A percentile compares a stretch with the other conserved stretches of the same genome.
Conservation (phyloP, 2,888 invertebrate species). For the Pollenia labialis region DNA sequence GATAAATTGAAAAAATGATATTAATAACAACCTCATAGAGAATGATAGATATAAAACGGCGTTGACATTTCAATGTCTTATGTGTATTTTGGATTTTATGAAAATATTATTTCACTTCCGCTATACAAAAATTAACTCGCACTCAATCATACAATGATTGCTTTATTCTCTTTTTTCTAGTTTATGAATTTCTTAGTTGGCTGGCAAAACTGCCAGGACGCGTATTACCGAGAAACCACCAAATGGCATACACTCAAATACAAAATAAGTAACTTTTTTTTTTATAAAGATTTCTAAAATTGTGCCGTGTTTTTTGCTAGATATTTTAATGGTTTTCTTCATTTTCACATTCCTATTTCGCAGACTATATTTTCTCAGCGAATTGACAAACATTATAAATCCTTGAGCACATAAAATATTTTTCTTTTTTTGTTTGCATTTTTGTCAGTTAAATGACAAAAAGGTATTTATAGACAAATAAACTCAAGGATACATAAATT, state of each 20-base stretch:
- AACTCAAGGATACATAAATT: slow-evolving; percentile 37
- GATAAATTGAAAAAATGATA: slow-evolving; percentile 37
- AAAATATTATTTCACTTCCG: background rate
- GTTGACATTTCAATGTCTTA: slow-evolving; percentile 21
- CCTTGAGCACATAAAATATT: slow-evolving; percentile 12
- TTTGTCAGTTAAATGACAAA: slow-evolving; percentile 10
- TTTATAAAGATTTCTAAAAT: background rate
- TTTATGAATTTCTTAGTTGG: background rate
- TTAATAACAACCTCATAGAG: slow-evolving; percentile 21
- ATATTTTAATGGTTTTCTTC: background rate
- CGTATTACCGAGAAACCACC: slow-evolving; percentile 11
- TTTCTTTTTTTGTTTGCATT: background rate
- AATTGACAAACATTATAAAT: slow-evolving; percentile 20
- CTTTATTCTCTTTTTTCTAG: background rate
- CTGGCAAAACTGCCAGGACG: slow-evolving; percentile 11
- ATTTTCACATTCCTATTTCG: background rate
- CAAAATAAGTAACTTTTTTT: background rate
- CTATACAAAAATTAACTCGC: background rate
- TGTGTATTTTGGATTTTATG: background rate
- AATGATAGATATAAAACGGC: background rate
- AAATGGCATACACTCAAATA: background rate
- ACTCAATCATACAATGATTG: slow-evolving; percentile 10
- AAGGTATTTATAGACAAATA: slow-evolving; percentile 40
- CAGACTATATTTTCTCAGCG: background rate
- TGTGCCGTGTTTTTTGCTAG: background rate